Evolutionary conservation across 2,797 vertebrate genomes (phyloP).

Genomic region (Argya squamiceps): DNA sequence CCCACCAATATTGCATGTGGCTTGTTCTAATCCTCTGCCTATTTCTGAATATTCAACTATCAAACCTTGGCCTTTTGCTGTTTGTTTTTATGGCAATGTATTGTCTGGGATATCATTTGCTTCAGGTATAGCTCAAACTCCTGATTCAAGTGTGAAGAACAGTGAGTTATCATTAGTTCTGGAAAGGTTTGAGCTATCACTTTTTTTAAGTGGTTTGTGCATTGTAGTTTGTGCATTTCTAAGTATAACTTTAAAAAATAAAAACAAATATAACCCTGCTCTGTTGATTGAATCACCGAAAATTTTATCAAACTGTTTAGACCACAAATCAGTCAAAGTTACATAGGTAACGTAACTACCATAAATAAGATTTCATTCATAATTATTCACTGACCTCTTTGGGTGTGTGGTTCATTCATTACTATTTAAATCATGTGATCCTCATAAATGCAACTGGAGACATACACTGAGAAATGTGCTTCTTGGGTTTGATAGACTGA

Average conservation of each 20-base stretch:
- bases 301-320: neutral
- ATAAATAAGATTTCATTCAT: neutral
- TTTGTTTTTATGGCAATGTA: neutral
- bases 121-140: neutral
- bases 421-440: neutral
- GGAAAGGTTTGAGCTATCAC: neutral
- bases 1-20: conserved; percentile 2
- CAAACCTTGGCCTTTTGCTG: neutral
- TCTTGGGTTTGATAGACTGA: neutral
- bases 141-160: neutral
- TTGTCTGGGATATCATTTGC: neutral
- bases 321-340: neutral
- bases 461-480: neutral
- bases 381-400: neutral
- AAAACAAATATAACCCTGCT: neutral
- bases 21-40: conserved; percentile 32
- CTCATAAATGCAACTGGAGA: neutral
- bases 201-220: neutral
- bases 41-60: conserved; percentile 19
- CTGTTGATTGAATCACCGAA: neutral
- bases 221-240: neutral
- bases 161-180: neutral
- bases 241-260: neutral
- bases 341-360: neutral
- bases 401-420: neutral